Evolutionary conservation across 2,888 invertebrate species (phyloP).

Genomic region (Neoaliturus tenellus): DNA sequence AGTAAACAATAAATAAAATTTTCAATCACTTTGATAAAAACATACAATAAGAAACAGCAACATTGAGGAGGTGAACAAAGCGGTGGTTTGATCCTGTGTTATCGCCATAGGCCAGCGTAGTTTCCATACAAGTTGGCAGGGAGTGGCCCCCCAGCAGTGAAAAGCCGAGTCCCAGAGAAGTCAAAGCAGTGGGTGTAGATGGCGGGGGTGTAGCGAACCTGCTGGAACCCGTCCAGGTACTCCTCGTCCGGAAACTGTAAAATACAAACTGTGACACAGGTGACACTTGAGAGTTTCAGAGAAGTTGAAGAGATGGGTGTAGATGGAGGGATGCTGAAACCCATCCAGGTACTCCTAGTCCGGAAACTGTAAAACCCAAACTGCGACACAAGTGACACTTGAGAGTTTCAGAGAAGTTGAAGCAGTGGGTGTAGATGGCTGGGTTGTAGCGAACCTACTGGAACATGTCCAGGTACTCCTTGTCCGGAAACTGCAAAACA

Average conservation of each 20-base stretch:
- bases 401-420: too few relatives aligned
- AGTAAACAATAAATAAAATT: too few relatives aligned
- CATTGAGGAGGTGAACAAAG: neutral
- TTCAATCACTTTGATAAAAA: too few relatives aligned
- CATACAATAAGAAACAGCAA: too few relatives aligned
- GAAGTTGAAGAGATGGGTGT: too few relatives aligned
- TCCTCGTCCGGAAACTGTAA: slow-evolving; percentile 88
- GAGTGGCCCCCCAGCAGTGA: slow-evolving; percentile 96
- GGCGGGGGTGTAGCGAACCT: slow-evolving; percentile 91
- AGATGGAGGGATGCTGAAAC: too few relatives aligned
- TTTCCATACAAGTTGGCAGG: slow-evolving; percentile 95
- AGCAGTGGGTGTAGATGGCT: slow-evolving; percentile 98
- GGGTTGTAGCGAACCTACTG: slow-evolving; percentile 90
- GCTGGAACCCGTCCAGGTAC: slow-evolving; percentile 87
- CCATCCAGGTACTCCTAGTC: too few relatives aligned
- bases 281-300: too few relatives aligned
- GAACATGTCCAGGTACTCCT: slow-evolving; percentile 89
- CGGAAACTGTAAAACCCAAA: too few relatives aligned
- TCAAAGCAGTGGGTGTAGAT: slow-evolving; percentile 99
- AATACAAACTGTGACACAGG: too few relatives aligned
- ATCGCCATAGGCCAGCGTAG: slow-evolving; percentile 97
- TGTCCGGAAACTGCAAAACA: slow-evolving; percentile 86
- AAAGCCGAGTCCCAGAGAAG: slow-evolving; percentile 91
- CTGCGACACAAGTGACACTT: too few relatives aligned
- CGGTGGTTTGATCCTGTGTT: slow-evolving; percentile 65